Evolutionary conservation across 2,113 vertebrate species (phyloP), one percentile per base, ranked within the genome.

Genomic region (Rhinoptilus africanus): DNA sequence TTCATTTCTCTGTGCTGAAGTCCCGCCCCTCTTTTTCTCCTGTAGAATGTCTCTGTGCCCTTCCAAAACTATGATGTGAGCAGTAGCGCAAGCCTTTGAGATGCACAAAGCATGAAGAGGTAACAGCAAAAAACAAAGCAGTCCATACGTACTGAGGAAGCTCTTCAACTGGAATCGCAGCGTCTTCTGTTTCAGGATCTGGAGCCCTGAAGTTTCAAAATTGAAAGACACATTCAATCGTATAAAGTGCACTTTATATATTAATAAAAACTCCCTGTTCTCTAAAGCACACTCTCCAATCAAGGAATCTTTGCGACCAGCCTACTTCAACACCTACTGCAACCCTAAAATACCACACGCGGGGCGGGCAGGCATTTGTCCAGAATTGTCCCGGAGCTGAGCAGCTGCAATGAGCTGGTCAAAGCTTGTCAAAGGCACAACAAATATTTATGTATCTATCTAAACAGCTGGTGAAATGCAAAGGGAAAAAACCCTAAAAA

Each of bases 141-240:
- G 23, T 47, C 23, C 16, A 10, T 68, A 98, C 98, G 4, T 92
- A 99, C 99, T 99, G 98, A 85, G 99, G 99, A 85, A 99, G 98
- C 48, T 99, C 88, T 92, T 99, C 98, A 73, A 99, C 98, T 72
- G 99, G 98, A 96, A 99, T 99, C 10, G 90, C 34, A 2, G 98
- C 98, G 27, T 99, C 99, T 69, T 97, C 76, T 50, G 97, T 96
- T 73, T 98, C 96, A 37, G 98, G 98, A 74, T 98, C 98, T 64
- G 99, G 99, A 89, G 98, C 98, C 72, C 99, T 99, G 92, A 51
- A 96, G 51, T 93, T 54, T 96, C 72, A 73, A 90, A 71, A 89
- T 34, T 32, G 66, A 62, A 81, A 74, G 17, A 85, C 10, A 7
- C 41, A 12, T 24, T 67, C 45, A 85, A 0, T 26, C 6, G 6